phyloP scores from a whole-genome alignment of 2,888 invertebrate genomes.

The Eueremaeus valkanovi region DNA sequence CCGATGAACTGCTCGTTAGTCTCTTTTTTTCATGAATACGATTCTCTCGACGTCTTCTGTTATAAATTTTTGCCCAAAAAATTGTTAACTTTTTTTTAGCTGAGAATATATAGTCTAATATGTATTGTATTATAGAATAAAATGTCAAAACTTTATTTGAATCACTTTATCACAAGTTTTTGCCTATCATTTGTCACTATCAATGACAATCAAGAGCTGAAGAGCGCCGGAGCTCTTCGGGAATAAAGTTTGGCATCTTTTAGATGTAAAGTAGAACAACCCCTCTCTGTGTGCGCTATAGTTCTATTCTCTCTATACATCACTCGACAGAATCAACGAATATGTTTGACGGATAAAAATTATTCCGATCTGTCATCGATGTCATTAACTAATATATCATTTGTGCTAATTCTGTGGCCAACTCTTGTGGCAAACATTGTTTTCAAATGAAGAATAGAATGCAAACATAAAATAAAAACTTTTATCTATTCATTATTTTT shows the following conservation, averaged over 20 bases:
- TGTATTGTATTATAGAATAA: conserved; percentile 20
- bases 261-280: conserved; percentile 9
- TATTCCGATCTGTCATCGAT: conserved; percentile 14
- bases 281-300: neutral
- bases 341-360: conserved; percentile 12
- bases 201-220: conserved; percentile 9
- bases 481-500: neutral
- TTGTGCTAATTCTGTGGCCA: conserved; percentile 21
- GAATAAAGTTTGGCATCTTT: neutral
- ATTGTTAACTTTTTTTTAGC: neutral
- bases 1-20: conserved; percentile 25
- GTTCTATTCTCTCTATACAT: neutral
- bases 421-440: neutral
- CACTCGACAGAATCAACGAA: neutral
- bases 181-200: conserved; percentile 21
- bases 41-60: neutral
- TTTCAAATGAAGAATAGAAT: neutral
- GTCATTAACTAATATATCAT: conserved; percentile 2
- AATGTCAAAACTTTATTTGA: conserved; percentile 22
- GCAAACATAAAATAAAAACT: neutral
- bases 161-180: conserved; percentile 28
- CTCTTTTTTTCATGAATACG: neutral
- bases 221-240: neutral
- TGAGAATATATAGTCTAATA: neutral
- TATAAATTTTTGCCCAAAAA: neutral